phyloP scores from a whole-genome alignment of 1,140 invertebrate genomes.

The Tribolium castaneum region DNA sequence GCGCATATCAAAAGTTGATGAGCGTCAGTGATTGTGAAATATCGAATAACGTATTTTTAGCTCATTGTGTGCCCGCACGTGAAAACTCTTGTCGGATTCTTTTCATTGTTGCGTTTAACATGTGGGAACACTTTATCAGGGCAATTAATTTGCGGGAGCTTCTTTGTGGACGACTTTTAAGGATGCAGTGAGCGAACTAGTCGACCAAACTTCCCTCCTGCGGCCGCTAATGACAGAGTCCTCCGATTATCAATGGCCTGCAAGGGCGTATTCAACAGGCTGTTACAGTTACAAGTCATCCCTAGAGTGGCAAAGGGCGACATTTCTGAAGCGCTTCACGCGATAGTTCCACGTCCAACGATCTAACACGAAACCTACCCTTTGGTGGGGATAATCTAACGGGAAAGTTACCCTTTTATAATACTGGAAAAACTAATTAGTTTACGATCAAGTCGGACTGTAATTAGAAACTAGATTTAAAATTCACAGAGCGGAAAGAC shows the following conservation, averaged over 20 bases:
- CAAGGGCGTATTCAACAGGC: slow-evolving; percentile 7
- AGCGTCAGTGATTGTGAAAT: slow-evolving; percentile 4
- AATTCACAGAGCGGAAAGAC: not conserved
- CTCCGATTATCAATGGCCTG: slow-evolving; percentile 16
- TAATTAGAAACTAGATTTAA: not conserved
- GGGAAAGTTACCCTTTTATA: not conserved
- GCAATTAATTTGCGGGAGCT: slow-evolving; percentile 11
- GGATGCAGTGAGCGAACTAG: not conserved
- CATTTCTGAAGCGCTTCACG: not conserved
- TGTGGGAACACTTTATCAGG: not conserved
- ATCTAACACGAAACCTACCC: too few relatives aligned
- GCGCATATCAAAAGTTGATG: slow-evolving; percentile 9
- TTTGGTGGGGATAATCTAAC: not conserved
- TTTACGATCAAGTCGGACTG: not conserved
- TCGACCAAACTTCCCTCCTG: slow-evolving; percentile 12
- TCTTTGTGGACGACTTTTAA: slow-evolving; percentile 13
- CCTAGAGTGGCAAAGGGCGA: not conserved
- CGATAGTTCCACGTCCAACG: not conserved
- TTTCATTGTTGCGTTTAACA: not conserved
- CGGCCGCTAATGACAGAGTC: slow-evolving; percentile 15
- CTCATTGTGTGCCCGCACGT: slow-evolving; percentile 1
- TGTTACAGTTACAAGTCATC: not conserved
- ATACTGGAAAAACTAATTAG: not conserved
- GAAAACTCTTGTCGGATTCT: not conserved
- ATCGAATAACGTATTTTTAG: slow-evolving; percentile 27